A percentile compares a stretch with the other conserved stretches of the same genome.
Conservation (phyloP, 2,888 invertebrate species). For the Yponomeuta evonymella region DNA sequence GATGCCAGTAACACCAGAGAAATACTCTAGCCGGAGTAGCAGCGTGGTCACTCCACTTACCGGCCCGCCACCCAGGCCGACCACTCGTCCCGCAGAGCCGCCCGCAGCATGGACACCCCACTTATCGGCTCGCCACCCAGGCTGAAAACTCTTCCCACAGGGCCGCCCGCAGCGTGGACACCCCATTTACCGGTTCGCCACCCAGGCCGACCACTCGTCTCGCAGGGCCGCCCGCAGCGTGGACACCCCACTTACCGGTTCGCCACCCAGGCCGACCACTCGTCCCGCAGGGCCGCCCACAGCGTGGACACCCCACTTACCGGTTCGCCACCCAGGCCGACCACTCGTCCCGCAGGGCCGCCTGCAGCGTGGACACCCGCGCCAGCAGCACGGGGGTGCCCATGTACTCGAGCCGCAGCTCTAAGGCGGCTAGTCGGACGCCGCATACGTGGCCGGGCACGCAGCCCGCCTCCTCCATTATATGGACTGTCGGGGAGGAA, state of each 20-base stretch:
- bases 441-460: constrained; percentile 93
- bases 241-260: not conserved
- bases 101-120: too few relatives aligned
- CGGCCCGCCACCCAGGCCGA: too few relatives aligned
- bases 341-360: constrained; percentile 92
- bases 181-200: not conserved
- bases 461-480: constrained; percentile 91
- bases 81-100: too few relatives aligned
- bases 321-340: constrained; percentile 21
- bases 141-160: not conserved
- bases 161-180: not conserved
- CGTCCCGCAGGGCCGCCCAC: too few relatives aligned
- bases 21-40: too few relatives aligned
- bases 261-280: too few relatives aligned
- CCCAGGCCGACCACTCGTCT: not conserved
- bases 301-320: too few relatives aligned
- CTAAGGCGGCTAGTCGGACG: constrained; percentile 87
- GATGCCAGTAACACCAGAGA: too few relatives aligned
- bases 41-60: too few relatives aligned
- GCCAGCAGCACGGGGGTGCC: constrained; percentile 96
- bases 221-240: not conserved
- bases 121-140: not conserved
- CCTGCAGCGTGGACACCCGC: constrained; percentile 87
- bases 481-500: constrained; percentile 78
- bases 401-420: constrained; percentile 97